phyloP scores from a whole-genome alignment of 2,113 vertebrate species.

The Hypanus sabinus region DNA sequence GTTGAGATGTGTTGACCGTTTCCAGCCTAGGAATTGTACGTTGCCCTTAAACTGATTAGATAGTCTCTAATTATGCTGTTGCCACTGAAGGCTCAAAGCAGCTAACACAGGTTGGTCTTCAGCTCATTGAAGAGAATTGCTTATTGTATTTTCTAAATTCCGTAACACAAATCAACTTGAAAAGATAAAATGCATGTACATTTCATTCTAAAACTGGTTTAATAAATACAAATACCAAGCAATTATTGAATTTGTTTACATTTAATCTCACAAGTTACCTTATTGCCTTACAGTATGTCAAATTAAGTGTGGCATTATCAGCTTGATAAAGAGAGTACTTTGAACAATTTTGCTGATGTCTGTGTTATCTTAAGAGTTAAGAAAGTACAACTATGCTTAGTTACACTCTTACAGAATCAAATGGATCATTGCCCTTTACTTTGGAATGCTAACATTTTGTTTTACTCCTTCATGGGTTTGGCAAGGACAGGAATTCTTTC shows the following conservation, averaged over 20 bases:
- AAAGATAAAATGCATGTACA: not conserved
- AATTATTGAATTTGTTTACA: not conserved
- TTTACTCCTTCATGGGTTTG: no score
- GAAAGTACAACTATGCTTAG: not conserved
- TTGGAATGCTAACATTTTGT: no score
- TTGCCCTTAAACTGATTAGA: not conserved
- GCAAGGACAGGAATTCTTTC: not conserved
- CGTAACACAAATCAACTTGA: not conserved
- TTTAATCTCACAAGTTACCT: not conserved
- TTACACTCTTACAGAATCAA: not conserved
- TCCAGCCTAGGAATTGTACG: not conserved
- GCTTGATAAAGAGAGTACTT: not conserved
- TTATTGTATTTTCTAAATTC: not conserved
- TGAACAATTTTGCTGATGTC: not conserved
- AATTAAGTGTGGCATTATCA: not conserved
- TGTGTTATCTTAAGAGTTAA: not conserved
- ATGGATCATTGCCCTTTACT: no score
- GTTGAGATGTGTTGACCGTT: not conserved
- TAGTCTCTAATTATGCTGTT: not conserved
- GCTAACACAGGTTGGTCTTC: not conserved
- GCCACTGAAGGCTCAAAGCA: not conserved
- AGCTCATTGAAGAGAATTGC: not conserved
- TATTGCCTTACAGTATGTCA: not conserved
- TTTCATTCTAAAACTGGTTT: not conserved
- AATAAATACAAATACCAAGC: not conserved